A percentile compares a stretch with the other conserved stretches of the same genome.
Conservation (phyloP, 2,797 vertebrate species). For the Anas georgica region DNA sequence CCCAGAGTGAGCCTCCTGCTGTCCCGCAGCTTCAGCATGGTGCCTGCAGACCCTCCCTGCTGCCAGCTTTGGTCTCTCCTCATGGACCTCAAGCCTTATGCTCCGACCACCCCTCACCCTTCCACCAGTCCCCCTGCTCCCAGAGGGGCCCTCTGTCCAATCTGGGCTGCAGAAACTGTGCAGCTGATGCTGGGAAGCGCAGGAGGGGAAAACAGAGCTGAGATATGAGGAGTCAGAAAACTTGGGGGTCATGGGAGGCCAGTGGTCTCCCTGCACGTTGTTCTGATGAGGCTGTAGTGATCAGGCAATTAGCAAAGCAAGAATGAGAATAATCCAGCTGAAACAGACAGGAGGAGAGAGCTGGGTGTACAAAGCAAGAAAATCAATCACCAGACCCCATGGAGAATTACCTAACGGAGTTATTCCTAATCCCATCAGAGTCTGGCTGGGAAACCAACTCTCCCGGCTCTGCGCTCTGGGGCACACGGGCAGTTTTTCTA, state of each 20-base stretch:
- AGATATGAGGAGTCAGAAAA: neutral
- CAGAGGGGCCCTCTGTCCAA: neutral
- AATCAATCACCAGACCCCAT: slow-evolving; percentile 15
- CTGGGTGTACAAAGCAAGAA: neutral
- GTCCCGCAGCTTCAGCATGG: neutral
- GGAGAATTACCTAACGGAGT: slow-evolving; percentile 33
- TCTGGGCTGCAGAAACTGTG: neutral
- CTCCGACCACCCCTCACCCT: neutral
- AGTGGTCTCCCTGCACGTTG: neutral
- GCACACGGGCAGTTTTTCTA: neutral
- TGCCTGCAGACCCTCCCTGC: no score
- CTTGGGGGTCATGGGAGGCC: neutral
- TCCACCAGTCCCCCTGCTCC: neutral
- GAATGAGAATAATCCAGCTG: slow-evolving; percentile 28
- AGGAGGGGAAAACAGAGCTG: neutral
- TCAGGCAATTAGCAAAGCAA: slow-evolving; percentile 41
- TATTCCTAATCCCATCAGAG: slow-evolving; percentile 55
- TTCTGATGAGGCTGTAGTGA: neutral
- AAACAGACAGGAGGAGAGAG: neutral
- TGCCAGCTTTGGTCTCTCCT: neutral
- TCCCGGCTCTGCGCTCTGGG: neutral
- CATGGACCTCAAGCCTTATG: no score
- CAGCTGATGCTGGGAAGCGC: fast-evolving
- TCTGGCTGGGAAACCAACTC: slow-evolving; percentile 25
- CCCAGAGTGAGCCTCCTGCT: neutral